Evolutionary conservation across 2,113 vertebrate genomes (phyloP), one percentile per base, ranked within the genome.

Genomic region (Tenrec ecaudatus): DNA sequence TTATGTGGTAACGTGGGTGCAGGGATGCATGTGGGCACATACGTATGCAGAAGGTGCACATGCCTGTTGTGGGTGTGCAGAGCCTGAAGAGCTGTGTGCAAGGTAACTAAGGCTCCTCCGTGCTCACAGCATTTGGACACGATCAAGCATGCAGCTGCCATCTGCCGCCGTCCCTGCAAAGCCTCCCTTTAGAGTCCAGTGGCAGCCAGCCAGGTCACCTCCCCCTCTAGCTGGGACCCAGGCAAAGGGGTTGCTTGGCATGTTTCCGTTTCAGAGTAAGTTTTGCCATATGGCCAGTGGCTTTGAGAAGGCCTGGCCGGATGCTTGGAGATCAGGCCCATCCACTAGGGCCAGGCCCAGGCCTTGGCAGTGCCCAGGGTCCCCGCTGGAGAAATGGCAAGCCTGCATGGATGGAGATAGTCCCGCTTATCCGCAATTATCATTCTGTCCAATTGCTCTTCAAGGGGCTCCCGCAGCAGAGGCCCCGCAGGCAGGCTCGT

Each of bases 401-500:
- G 77, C 10, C 82, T 31, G 2, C 8, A 60, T 6, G 43, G 43
- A 11, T 33, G 64, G 77, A 64, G 33, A 40, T 4, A 6, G 73
- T 40, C 93, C 92, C 86, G 94, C 86, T 97, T 95, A 91, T 95
- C 92, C 94, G 0, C 88, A 79, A 93, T 94, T 79, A 90, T 94
- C 96, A 96, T 96, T 94, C 96, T 19, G 0, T 93, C 96, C 96
- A 96, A 96, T 92, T 95, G 95, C 95, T 97, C 96, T 97, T 97
- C 97, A 96, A 97, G 96, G 92, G 95, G 96, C 95, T 97, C 97
- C 97, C 95, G 93, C 96, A 96, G 96, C 96, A 96, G 95, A 75
- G 94, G 97, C 96, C 97, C 96, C 96, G 94, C 88, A 80, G 95
- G 96, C 97, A 97, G 96, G 96, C 96, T 96, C 96, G 92, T 96